Evolutionary conservation across 2,888 invertebrate genomes (phyloP).

Genomic region (Hoplodrina blanda): DNA sequence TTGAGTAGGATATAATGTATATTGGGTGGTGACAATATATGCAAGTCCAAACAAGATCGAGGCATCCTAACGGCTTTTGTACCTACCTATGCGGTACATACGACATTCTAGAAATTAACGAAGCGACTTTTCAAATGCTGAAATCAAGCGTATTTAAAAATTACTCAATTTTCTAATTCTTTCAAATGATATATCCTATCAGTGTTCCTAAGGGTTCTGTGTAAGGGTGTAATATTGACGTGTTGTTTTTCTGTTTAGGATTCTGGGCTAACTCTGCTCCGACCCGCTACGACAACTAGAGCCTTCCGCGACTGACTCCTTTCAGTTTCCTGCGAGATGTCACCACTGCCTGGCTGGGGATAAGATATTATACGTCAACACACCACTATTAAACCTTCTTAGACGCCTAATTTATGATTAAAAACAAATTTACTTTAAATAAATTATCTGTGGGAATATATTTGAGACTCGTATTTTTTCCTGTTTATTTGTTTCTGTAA

Average conservation of each 20-base stretch:
- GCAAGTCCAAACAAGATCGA: too few relatives aligned
- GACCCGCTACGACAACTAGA: conserved; percentile 85
- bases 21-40: too few relatives aligned
- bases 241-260: conserved; percentile 72
- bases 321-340: conserved; percentile 71
- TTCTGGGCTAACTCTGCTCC: conserved; percentile 82
- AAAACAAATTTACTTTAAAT: neutral
- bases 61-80: too few relatives aligned
- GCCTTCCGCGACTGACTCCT: conserved; percentile 63
- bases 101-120: too few relatives aligned
- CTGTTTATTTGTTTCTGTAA: neutral
- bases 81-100: too few relatives aligned
- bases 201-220: too few relatives aligned
- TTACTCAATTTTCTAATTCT: too few relatives aligned
- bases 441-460: neutral
- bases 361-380: conserved; percentile 72
- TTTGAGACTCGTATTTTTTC: conserved; percentile 4
- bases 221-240: neutral
- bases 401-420: neutral
- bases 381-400: conserved; percentile 13
- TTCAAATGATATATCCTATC: too few relatives aligned
- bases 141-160: too few relatives aligned
- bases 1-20: too few relatives aligned
- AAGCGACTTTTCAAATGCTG: too few relatives aligned
- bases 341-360: conserved; percentile 69